Evolutionary conservation across 2,888 invertebrate species (phyloP), one percentile per base, ranked within the genome.

Genomic region (Ecliptopera silaceata): DNA sequence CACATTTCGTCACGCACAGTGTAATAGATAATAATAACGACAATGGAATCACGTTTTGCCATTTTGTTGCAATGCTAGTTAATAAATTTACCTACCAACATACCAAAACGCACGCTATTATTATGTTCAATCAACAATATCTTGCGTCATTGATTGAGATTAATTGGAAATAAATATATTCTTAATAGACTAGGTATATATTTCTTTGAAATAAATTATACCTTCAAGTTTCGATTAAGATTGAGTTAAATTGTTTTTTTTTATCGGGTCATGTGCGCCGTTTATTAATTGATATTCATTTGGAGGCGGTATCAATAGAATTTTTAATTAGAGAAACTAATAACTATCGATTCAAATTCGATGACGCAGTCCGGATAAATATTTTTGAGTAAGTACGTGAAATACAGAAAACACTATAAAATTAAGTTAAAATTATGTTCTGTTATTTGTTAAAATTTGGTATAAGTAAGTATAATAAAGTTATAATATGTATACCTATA

Each of bases 21-120:
- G 29, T 22, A 6, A 6, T 0, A 10, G 5, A 29, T 48, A 39
- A 44, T 44, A 44, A 44, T 52, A 61, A 50, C 51, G 17, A 51
- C 31, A 59, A 51, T 56, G 32, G 55, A 48, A 48, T 43, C 61
- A 62, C 64, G 51, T 59, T 59, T 61, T 61, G 59, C 53, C 50
- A 60, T 57, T 64, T 57, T 59, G 56, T 62, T 60, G 55, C 44
- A 52, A 57, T 29, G 32, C 29, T 11, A 31, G 15, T 36, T 4
- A 15, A 15, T 36, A n/a, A n/a, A 32, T 32, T 12, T 12, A 32
- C 32, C 32, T 32, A 31, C n/a, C n/a, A n/a, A n/a, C n/a, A n/a
- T n/a, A n/a, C 13, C 15, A 36, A 15, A 36, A 36, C 10, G 15
- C 26, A 13, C n/a, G 15, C 36, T 36, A 15, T 36, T 15, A 15